These are phyloP conservation scores for Nemoura dubitans DNA, from an alignment of 2,888 invertebrate genomes.

Conservation along the genomic window DNA sequence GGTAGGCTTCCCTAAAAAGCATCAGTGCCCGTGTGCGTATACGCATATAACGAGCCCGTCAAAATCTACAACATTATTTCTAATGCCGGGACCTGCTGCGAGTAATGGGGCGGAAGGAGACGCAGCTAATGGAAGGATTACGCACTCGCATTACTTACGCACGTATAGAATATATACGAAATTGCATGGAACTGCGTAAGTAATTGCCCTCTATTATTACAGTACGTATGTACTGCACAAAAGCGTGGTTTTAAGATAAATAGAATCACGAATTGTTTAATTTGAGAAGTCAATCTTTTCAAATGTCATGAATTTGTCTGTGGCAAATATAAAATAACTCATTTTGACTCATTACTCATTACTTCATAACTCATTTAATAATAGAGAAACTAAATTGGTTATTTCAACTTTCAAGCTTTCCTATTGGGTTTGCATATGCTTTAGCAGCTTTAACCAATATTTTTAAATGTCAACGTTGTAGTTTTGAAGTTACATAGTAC, in stretches of 20 bases:
- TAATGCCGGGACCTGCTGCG: not conserved
- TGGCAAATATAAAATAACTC: not conserved
- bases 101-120: not conserved
- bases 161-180: not conserved
- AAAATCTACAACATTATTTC: not conserved
- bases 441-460: too few species aligned
- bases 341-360: too few species aligned
- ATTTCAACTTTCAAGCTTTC: too few species aligned
- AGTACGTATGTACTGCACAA: not conserved
- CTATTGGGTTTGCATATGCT: too few species aligned
- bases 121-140: constrained; percentile 7
- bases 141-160: constrained; percentile 12
- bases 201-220: not conserved
- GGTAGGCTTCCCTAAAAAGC: not conserved
- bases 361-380: too few species aligned
- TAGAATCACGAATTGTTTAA: not conserved
- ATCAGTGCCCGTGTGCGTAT: not conserved
- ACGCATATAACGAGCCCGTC: not conserved
- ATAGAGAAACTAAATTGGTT: too few species aligned
- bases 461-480: too few species aligned
- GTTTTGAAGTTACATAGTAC: too few species aligned
- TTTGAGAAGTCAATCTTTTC: not conserved
- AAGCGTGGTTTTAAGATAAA: not conserved
- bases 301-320: not conserved
- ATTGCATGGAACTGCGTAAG: not conserved